Conservation (phyloP, 2,113 vertebrate species). For the Struthio camelus region DNA sequence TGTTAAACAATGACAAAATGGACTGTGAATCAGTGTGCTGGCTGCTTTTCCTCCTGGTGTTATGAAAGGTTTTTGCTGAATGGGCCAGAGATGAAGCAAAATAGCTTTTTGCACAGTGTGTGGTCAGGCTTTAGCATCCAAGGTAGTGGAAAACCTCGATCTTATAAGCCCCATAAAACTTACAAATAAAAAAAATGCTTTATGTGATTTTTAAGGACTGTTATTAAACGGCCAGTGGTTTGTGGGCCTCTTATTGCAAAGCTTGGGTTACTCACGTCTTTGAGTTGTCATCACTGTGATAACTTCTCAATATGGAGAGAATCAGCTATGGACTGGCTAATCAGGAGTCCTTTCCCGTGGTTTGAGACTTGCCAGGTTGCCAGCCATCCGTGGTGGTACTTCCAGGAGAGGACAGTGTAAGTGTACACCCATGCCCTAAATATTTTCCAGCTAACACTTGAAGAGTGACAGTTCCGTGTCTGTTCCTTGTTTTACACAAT, state of each 20-base stretch:
- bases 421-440: background rate
- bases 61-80: conserved; percentile 43
- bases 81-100: conserved; percentile 8
- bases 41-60: conserved; percentile 16
- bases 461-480: background rate
- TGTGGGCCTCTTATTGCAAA: background rate
- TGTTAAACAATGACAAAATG: conserved; percentile 53
- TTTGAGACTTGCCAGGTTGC: background rate
- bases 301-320: background rate
- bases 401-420: background rate
- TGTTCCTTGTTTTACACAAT: background rate
- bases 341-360: background rate
- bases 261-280: background rate
- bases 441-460: background rate
- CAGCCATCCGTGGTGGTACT: background rate
- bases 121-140: conserved; percentile 20
- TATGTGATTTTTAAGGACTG: conserved; percentile 23
- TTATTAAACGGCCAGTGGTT: background rate
- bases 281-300: background rate
- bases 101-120: background rate
- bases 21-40: conserved; percentile 18
- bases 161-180: conserved; percentile 20
- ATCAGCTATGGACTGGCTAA: background rate
- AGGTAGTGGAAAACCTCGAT: conserved; percentile 37
- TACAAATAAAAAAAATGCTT: conserved; percentile 19